A percentile compares a stretch with the other conserved stretches of the same genome.
phyloP scores from a whole-genome alignment of 2,797 vertebrate species.

The Nyctalus aviator region DNA sequence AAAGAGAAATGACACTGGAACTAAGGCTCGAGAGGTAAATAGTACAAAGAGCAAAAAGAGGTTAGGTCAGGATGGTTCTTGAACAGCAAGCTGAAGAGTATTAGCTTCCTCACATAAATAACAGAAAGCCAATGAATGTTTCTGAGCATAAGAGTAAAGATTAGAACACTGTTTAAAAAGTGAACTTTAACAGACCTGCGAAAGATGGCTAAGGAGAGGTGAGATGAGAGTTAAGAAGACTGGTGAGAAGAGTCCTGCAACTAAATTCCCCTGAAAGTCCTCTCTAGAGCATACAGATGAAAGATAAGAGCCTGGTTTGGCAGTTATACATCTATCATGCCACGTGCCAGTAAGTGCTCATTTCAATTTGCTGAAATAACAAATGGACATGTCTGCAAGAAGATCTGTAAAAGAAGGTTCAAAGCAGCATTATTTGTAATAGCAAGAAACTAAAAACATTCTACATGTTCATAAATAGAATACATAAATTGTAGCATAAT shows the following conservation, averaged over 20 bases:
- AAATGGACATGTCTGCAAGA: not conserved
- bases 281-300: not conserved
- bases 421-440: not conserved
- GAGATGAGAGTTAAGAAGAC: not conserved
- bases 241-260: not conserved
- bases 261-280: not conserved
- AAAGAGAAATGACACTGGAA: not conserved
- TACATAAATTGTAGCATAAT: not conserved
- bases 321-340: not conserved
- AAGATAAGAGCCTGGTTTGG: not conserved
- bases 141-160: not conserved
- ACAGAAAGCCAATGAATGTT: not conserved
- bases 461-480: not conserved
- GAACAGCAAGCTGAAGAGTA: not conserved
- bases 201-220: not conserved
- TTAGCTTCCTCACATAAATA: not conserved
- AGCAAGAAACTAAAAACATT: not conserved
- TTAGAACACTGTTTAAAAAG: not conserved
- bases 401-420: not conserved
- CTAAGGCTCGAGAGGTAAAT: not conserved
- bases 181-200: not conserved
- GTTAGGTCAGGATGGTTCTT: not conserved
- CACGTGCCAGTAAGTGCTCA: not conserved
- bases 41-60: not conserved
- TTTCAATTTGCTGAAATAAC: slow-evolving; percentile 6